Evolutionary conservation across 92 coral and sea anemone genomes (phyloP), one percentile per base, ranked within the genome.

Genomic region (Desmophyllum pertusum): DNA sequence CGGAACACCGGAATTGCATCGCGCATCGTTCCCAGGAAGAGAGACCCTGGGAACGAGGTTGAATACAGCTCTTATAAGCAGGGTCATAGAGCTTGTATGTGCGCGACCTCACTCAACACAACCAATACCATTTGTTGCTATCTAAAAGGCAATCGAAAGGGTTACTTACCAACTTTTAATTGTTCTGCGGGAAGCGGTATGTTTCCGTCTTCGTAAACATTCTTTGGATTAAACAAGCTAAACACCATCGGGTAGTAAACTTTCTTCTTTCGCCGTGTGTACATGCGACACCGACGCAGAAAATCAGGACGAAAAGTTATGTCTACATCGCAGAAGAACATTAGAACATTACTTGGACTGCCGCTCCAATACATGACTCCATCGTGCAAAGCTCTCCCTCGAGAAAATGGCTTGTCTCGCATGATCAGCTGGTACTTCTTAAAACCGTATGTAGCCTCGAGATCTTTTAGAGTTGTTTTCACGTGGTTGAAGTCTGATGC

Each of bases 301-400:
- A 95, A 95, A 19, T 89, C 93, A 21, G 83, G 79, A 3, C 91
- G 87, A 64, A 95, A 91, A 6, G 94, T 90, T 33, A 95, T 91
- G 67, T 95, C 98, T 11, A 95, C 98, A 80, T 95, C 98, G 43
- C 98, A 95, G 85, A 95, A 95, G 73, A 95, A 95, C 93, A 95
- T 85, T 29, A 95, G 61, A 31, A 95, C 95, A 78, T 95, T 91
- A 6, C 70, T 77, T 15, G 89, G 87, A 6, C 62, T 73, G 11
- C 90, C 87, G 27, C 86, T 88, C 98, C 98, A 95, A 25, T 93
- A 87, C 80, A 88, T 77, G 14, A 95, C 98, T 36, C 98, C 98
- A 78, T 95, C 98, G 50, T 95, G 97, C 17, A 95, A 79, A 13
- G 98, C 97, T 57, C 93, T 86, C 4, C 98, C 98, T 5, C 98